Percentiles rank a stretch among this genome's conserved stretches.
These are phyloP conservation scores for Drosophila ezoana DNA, from an alignment of 2,888 invertebrate species.

Conservation along the genomic window DNA sequence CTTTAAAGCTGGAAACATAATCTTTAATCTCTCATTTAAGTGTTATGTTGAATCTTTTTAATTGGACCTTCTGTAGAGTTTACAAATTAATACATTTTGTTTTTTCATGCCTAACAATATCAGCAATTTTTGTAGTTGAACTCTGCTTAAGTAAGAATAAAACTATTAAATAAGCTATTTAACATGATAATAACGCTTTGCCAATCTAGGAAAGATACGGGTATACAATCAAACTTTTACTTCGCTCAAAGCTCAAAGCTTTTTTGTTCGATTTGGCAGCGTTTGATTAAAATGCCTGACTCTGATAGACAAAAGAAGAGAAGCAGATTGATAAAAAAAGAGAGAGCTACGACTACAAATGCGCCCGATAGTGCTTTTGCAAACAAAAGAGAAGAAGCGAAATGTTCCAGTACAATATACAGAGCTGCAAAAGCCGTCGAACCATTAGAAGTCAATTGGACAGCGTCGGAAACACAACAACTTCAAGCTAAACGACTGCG, in stretches of 20 bases:
- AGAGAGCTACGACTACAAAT: slow-evolving; percentile 3
- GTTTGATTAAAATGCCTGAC: too few species aligned
- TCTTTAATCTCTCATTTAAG: too few species aligned
- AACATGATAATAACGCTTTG: too few species aligned
- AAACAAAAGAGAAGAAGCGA: slow-evolving; percentile 1
- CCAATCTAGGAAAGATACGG: too few species aligned
- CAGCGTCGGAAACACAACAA: background rate
- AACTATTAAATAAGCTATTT: background rate
- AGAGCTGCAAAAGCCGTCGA: slow-evolving; percentile 1
- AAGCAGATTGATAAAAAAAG: background rate
- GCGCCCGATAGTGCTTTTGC: background rate
- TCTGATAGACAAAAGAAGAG: slow-evolving; percentile 9
- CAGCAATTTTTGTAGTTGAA: too few species aligned
- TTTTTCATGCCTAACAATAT: too few species aligned
- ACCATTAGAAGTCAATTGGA: slow-evolving; percentile 16
- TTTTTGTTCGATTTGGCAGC: background rate
- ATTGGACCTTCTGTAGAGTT: too few species aligned
- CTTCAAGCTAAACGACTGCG: background rate
- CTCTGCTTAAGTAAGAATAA: too few species aligned
- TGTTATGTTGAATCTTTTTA: too few species aligned
- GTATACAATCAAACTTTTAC: background rate
- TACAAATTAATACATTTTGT: too few species aligned
- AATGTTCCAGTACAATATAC: slow-evolving; percentile 15
- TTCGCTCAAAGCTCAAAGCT: background rate
- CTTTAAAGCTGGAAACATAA: too few species aligned